phyloP scores from a whole-genome alignment of 2,888 invertebrate genomes.

The Microctonus hyperodae region DNA sequence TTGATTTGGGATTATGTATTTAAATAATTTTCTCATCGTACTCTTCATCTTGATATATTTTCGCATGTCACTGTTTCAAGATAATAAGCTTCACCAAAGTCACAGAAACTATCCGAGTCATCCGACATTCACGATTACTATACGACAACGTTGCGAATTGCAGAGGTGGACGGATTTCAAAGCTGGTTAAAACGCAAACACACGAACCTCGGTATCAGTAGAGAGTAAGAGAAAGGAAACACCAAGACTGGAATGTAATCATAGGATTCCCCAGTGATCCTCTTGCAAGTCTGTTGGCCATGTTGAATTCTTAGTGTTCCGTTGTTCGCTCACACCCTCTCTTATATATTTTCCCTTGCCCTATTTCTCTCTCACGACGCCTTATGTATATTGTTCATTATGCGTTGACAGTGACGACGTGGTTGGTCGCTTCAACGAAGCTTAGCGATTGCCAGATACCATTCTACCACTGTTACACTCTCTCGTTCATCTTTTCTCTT shows the following conservation, averaged over 20 bases:
- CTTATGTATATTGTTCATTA: conserved; percentile 57
- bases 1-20: too few species aligned
- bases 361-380: conserved; percentile 38
- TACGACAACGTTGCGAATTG: conserved; percentile 20
- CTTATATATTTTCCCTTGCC: conserved; percentile 7
- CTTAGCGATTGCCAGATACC: background rate
- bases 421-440: conserved; percentile 35
- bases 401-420: conserved; percentile 54
- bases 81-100: conserved; percentile 17
- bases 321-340: conserved; percentile 21
- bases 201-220: conserved; percentile 30
- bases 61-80: background rate
- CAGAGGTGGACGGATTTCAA: conserved; percentile 25
- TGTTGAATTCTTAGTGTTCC: conserved; percentile 60
- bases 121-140: conserved; percentile 19
- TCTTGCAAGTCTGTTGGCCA: conserved; percentile 58
- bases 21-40: background rate
- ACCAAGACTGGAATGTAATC: conserved; percentile 60
- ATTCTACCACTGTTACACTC: background rate
- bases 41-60: background rate
- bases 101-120: conserved; percentile 32
- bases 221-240: conserved; percentile 23
- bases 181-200: background rate
- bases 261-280: conserved; percentile 62
- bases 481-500: background rate